Conservation (phyloP, 2,797 vertebrate genomes). For the Pseudopleuronectes americanus region DNA sequence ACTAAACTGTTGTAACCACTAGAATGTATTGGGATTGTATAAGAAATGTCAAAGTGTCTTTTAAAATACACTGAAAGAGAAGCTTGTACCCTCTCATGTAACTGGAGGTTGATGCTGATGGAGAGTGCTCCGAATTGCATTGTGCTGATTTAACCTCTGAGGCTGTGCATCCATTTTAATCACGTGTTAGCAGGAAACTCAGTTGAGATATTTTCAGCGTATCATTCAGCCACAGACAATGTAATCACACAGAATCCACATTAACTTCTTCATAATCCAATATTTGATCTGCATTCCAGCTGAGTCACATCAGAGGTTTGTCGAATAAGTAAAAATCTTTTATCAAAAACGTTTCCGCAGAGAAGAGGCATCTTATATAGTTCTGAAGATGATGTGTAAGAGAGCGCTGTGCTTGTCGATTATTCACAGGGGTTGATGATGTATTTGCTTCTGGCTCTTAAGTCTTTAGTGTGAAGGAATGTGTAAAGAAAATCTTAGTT, state of each 20-base stretch:
- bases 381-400: background rate
- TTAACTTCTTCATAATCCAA: constrained; percentile 10
- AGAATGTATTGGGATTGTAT: constrained; percentile 88
- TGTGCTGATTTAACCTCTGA: constrained; percentile 74
- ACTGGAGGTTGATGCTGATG: constrained; percentile 63
- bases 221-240: constrained; percentile 9
- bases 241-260: constrained; percentile 19
- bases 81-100: constrained; percentile 68
- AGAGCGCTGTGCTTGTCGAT: constrained; percentile 17
- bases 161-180: constrained; percentile 24
- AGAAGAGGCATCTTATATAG: constrained; percentile 11
- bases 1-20: constrained; percentile 86
- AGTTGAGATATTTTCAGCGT: constrained; percentile 1
- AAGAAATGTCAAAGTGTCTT: constrained; percentile 80
- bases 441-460: constrained; percentile 32
- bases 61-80: constrained; percentile 71
- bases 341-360: constrained; percentile 1
- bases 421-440: constrained; percentile 22
- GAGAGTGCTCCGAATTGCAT: constrained; percentile 54
- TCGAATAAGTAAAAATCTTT: background rate
- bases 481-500: constrained; percentile 30
- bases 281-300: constrained; percentile 7
- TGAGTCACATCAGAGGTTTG: constrained; percentile 14
- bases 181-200: constrained; percentile 20
- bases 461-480: constrained; percentile 61